These are phyloP conservation scores for Synanthedon myopaeformis DNA, from an alignment of 2,888 invertebrate species.

Conservation along the genomic window DNA sequence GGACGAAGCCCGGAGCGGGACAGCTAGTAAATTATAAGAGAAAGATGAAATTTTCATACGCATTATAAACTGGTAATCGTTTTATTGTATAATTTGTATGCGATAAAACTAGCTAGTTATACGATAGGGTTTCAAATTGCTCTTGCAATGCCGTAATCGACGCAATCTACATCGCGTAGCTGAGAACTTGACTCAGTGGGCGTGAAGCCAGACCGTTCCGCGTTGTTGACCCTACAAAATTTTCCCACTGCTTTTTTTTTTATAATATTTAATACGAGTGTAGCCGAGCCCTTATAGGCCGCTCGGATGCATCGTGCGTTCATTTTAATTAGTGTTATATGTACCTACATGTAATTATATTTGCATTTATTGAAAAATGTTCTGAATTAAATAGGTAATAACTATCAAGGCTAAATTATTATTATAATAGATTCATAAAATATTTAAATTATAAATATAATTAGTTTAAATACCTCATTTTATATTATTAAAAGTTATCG, in stretches of 20 bases:
- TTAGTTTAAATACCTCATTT: too few species aligned
- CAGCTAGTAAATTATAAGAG: too few species aligned
- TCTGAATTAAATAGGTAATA: too few species aligned
- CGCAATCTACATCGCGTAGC: conserved; percentile 37
- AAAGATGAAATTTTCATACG: too few species aligned
- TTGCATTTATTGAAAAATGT: too few species aligned
- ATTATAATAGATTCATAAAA: too few species aligned
- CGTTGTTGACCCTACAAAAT: conserved; percentile 42
- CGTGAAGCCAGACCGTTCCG: conserved; percentile 58
- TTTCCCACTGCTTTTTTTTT: conserved; percentile 51
- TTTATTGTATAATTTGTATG: not conserved
- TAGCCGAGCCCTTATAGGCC: conserved; percentile 30
- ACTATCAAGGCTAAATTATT: too few species aligned
- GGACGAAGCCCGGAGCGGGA: too few species aligned
- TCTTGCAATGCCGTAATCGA: conserved; percentile 45
- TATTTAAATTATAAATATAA: too few species aligned
- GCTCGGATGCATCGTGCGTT: conserved; percentile 13
- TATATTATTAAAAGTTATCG: too few species aligned
- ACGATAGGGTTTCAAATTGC: conserved; percentile 39
- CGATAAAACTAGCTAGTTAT: conserved; percentile 3
- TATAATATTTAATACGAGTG: conserved; percentile 32
- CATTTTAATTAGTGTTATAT: conserved; percentile 27
- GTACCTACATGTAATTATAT: not conserved
- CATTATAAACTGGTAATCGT: not conserved
- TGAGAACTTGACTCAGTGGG: conserved; percentile 44